Base-by-base conservation (phyloP, 2,888 invertebrate genomes). In the Drosophila heteroneura region DNA sequence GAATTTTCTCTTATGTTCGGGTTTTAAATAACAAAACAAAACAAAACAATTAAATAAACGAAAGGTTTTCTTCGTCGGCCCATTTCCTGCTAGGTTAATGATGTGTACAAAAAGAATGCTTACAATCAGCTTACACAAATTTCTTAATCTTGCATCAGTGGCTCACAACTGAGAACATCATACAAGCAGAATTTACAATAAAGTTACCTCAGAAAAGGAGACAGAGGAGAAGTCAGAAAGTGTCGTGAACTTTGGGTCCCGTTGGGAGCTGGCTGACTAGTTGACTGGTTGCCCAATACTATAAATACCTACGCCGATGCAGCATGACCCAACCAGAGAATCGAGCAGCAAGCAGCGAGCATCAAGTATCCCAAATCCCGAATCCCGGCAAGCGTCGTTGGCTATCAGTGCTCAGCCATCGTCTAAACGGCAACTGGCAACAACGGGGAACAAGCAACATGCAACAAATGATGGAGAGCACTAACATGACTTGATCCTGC, bases 351-450 rank as follows among this genome's bases (percentile, higher is more conserved):
- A 49, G 16, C 7, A 22, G 12, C 44, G 19, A 32, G 19, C 5
- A n/a, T 10, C 52, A 12, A 32, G 51, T 28, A 12, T 26, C 57
- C 53, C 63, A 62, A 10, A 35, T 41, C 37, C 37, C 35, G 60
- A 64, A 69, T 77, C 76, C 75, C 88, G 78, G 74, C 69, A 73
- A 76, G 78, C 72, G 76, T 74, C 72, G 78, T 75, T 70, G 66
- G 73, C 81, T 85, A 85, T 85, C 85, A 89, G 82, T 63, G 62
- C 76, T 81, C 84, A 85, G 86, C 88, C 89, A 85, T 89, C 89
- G 75, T 63, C 77, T 83, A 63, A 79, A 69, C 82, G 74, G 76
- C 74, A 82, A 75, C 77, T 52, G 59, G 63, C 44, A 74, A 75
- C 70, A 72, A 54, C 53, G 19, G 41, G 47, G 54, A 65, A 71